Percentiles rank a stretch among this genome's conserved stretches.
Evolutionary conservation across 2,797 vertebrate species (phyloP).

Genomic region (Falco naumanni): DNA sequence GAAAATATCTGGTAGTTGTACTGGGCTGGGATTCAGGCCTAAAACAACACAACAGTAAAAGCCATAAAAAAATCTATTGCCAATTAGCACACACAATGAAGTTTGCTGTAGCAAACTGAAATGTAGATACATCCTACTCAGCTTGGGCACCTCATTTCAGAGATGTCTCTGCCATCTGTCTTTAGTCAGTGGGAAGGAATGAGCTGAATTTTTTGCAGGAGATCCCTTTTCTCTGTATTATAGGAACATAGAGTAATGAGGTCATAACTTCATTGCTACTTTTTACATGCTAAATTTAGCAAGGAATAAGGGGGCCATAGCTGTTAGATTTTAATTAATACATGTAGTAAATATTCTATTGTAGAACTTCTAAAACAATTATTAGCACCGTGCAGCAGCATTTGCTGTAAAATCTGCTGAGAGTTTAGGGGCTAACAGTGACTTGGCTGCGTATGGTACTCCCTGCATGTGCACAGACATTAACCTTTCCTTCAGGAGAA

Average conservation of each 20-base stretch:
- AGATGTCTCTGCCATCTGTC: neutral
- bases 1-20: neutral
- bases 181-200: neutral
- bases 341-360: conserved; percentile 34
- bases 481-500: neutral
- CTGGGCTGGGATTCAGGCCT: neutral
- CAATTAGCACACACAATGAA: neutral
- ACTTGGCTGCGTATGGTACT: neutral
- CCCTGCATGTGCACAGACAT: neutral
- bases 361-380: neutral
- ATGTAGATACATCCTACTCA: neutral
- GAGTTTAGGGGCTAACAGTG: neutral
- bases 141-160: neutral
- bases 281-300: neutral
- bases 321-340: conserved; percentile 51
- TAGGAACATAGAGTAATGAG: neutral
- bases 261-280: neutral
- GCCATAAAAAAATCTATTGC: neutral
- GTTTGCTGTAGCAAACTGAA: neutral
- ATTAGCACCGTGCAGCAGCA: neutral
- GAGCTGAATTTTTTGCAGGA: neutral
- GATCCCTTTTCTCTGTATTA: neutral
- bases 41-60: neutral
- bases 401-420: conserved; percentile 32
- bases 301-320: neutral